phyloP scores from a whole-genome alignment of 2,113 vertebrate species.

The Lepus timidus region DNA sequence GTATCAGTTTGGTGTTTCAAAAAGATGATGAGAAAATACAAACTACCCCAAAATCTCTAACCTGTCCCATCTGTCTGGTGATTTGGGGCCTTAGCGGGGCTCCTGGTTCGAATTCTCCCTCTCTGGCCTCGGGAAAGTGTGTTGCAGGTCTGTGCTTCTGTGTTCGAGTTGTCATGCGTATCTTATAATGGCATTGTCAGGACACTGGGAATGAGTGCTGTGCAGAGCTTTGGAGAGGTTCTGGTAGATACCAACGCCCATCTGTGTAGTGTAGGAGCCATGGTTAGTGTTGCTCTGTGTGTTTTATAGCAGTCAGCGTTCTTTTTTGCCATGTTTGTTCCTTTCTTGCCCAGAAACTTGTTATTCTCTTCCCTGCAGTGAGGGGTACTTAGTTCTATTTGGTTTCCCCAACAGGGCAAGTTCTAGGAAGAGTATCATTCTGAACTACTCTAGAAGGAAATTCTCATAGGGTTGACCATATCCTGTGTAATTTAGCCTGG shows the following conservation, averaged over 20 bases:
- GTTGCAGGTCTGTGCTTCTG: not conserved
- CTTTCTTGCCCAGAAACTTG: not conserved
- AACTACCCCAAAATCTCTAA: not conserved
- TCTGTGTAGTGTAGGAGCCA: accelerated
- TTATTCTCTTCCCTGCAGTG: not conserved
- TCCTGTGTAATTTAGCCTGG: too few relatives aligned
- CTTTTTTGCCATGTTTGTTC: not conserved
- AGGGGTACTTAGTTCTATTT: not conserved
- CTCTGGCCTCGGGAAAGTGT: not conserved
- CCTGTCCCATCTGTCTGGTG: not conserved
- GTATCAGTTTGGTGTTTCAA: not conserved
- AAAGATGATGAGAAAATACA: not conserved
- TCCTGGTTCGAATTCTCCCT: not conserved
- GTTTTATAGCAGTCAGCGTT: not conserved
- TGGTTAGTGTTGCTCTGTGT: not conserved
- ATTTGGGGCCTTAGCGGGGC: not conserved
- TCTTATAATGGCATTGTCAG: not conserved
- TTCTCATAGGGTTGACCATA: not conserved
- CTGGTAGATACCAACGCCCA: not conserved
- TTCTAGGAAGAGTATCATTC: not conserved
- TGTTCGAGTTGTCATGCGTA: not conserved
- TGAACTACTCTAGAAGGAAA: not conserved
- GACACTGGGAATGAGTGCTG: too few relatives aligned
- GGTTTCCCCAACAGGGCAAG: not conserved
- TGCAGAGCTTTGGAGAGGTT: not conserved